Evolutionary conservation across 1,140 invertebrate species (phyloP).

Genomic region (Drepana arcuata): DNA sequence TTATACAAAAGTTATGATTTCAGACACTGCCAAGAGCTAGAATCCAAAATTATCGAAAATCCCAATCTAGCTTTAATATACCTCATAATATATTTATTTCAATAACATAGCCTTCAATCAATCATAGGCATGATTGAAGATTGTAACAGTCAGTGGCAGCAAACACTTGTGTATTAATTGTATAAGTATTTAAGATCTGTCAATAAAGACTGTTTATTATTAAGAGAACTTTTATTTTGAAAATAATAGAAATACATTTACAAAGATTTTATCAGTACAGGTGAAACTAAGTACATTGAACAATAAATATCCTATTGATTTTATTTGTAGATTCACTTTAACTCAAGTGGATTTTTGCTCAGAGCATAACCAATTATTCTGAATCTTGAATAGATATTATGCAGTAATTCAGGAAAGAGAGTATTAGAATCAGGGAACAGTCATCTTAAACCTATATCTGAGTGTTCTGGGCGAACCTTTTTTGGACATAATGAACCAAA

Average conservation of each 20-base stretch:
- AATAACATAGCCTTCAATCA: slow-evolving; percentile 22
- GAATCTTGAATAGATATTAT: too few relatives aligned
- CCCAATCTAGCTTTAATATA: slow-evolving; percentile 36
- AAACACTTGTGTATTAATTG: too few relatives aligned
- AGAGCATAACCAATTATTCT: too few relatives aligned
- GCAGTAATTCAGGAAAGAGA: too few relatives aligned
- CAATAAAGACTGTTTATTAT: slow-evolving; percentile 48
- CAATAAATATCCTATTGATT: too few relatives aligned
- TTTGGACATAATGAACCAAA: slow-evolving; percentile 58
- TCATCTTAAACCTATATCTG: slow-evolving; percentile 37
- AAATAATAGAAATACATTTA: slow-evolving; percentile 18
- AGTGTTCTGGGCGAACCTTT: slow-evolving; percentile 33
- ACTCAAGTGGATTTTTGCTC: too few relatives aligned
- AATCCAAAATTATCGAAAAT: slow-evolving; percentile 9
- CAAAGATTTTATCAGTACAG: too few relatives aligned
- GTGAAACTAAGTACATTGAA: too few relatives aligned
- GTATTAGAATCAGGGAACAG: slow-evolving; percentile 15
- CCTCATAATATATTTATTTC: slow-evolving; percentile 52
- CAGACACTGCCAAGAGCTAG: slow-evolving; percentile 7
- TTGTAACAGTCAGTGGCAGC: slow-evolving; percentile 9
- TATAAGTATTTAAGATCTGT: slow-evolving; percentile 44
- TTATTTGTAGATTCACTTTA: too few relatives aligned
- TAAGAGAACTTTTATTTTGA: slow-evolving; percentile 5
- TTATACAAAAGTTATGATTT: too few relatives aligned
- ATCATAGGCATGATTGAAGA: slow-evolving; percentile 4